Evolutionary conservation across 2,113 vertebrate species (phyloP), one percentile per base, ranked within the genome.

Genomic region (Indicator indicator): DNA sequence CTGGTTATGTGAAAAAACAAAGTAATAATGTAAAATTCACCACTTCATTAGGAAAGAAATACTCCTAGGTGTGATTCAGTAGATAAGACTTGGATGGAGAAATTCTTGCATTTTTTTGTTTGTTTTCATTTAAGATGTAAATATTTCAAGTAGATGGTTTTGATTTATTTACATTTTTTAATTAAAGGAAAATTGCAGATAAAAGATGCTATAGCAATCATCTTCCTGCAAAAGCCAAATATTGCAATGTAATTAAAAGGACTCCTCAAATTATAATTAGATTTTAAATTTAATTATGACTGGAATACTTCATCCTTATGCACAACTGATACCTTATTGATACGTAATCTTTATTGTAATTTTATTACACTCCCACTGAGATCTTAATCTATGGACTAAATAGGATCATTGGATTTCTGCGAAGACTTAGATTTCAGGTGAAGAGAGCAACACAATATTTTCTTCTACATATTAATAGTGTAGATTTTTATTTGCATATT

Each of bases 141-240:
- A 96, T 97, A 97, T 96, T 95, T 97, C 95, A 96, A 97, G 96
- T 80, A 93, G 36, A 69, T 83, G 88, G 76, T 86, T 97, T 95
- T 98, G 96, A 98, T 97, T 98, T 98, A 98, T 97, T 98, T 98
- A 97, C 96, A 96, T 98, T 97, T 98, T 97, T 98, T 98, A 98
- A 98, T 98, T 98, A 98, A 98, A 97, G 95, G 96, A 97, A 98
- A 98, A 98, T 98, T 98, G 94, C 94, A 97, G 94, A 97, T 98
- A 97, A 97, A 97, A 98, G 97, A 97, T 97, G 96, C 93, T 97
- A 96, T 95, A 97, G 93, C 95, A 97, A 96, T 97, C 95, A 76
- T 97, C 95, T 95, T 96, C 95, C 84, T 93, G 97, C 94, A 95
- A 98, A 98, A 97, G 96, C 96, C 97, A 97, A 98, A 97, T 96